These are phyloP conservation scores for Notamacropus eugenii DNA, from an alignment of 2,797 vertebrate genomes.

Conservation along the genomic window DNA sequence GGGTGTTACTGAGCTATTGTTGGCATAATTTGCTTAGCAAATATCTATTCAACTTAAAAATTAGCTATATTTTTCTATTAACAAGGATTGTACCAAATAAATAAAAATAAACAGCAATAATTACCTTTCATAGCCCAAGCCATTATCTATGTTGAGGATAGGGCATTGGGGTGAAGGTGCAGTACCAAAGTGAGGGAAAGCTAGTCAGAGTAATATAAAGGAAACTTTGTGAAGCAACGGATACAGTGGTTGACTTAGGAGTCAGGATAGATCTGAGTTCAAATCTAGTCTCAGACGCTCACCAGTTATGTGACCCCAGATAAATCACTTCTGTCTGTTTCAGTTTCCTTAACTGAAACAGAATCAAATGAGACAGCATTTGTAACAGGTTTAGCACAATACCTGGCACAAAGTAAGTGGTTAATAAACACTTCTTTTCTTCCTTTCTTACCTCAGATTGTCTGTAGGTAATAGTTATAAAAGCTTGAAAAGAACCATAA, in stretches of 20 bases:
- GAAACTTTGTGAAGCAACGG: not conserved
- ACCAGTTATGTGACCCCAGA: not conserved
- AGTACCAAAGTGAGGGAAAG: not conserved
- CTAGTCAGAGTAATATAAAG: not conserved
- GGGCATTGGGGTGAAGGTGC: not conserved
- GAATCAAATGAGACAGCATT: not conserved
- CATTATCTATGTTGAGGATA: not conserved
- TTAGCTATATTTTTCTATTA: not conserved
- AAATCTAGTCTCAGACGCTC: not conserved
- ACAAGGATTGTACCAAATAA: not conserved
- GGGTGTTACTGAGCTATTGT: not conserved
- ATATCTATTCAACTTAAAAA: not conserved
- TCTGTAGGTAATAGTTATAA: not conserved
- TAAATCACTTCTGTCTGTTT: not conserved
- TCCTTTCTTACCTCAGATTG: not conserved
- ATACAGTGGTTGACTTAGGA: not conserved
- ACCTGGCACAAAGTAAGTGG: not conserved
- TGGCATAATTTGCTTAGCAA: slow-evolving; percentile 46
- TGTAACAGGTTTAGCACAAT: not conserved
- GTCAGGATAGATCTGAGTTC: not conserved
- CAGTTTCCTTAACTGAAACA: not conserved
- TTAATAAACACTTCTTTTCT: not conserved
- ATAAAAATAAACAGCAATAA: not conserved
- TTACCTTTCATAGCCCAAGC: not conserved
- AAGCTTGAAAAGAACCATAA: not conserved